Conservation (phyloP, 2,113 vertebrate genomes). For the Spizaetus ornatus region DNA sequence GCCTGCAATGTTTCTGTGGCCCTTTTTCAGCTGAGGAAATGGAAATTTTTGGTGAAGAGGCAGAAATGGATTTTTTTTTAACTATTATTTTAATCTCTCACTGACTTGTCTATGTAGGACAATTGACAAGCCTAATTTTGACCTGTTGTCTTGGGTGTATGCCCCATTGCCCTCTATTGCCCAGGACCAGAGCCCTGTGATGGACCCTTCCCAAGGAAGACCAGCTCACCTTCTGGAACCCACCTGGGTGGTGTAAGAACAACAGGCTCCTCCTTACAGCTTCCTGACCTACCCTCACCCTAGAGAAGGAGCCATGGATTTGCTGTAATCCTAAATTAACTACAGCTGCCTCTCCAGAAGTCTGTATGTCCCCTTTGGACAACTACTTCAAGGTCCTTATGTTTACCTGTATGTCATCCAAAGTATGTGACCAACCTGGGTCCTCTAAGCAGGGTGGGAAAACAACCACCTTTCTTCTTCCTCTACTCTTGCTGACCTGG, state of each 20-base stretch:
- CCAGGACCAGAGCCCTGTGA: neutral
- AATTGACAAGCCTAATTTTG: neutral
- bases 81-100: neutral
- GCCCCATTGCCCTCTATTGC: neutral
- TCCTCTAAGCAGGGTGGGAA: neutral
- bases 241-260: neutral
- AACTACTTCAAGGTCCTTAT: neutral
- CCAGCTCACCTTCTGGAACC: neutral
- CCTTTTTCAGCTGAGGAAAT: neutral
- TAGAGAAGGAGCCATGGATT: neutral
- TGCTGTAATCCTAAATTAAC: neutral
- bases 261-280: neutral
- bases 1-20: neutral
- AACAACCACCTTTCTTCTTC: neutral
- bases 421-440: neutral
- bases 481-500: neutral
- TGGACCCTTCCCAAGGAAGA: neutral
- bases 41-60: neutral
- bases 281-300: neutral
- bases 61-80: neutral
- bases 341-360: neutral
- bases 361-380: neutral
- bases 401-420: neutral
- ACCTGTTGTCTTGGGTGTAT: neutral
- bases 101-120: neutral